Evolutionary conservation across 1,140 invertebrate genomes (phyloP), one percentile per base, ranked within the genome.

Genomic region (Carposina sasakii): DNA sequence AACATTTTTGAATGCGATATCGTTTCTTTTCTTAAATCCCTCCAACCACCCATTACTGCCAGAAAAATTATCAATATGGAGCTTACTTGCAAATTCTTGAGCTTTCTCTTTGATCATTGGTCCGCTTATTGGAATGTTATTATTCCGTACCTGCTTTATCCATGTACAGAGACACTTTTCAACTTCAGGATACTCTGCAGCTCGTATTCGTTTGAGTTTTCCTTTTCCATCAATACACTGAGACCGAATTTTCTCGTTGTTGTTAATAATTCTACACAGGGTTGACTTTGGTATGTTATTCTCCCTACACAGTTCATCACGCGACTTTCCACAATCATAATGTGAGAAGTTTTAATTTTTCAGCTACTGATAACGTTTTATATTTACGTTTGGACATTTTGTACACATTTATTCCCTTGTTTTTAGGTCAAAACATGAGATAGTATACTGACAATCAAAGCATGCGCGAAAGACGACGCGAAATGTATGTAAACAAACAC

Each of bases 21-120:
- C 44, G 21, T 54, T 30, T 46, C 45, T 26, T 52, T 41, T 54
- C 30, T 51, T 57, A 46, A 62, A 62, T 16, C 46, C 43, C 23
- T 62, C 52, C 20, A 57, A 42, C 48, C 52, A 57, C n/a, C 59
- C 49, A 49, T 62, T 62, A 41, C 54, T 61, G 31, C 20, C 43
- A 41, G 21, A 54, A 47, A 61, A 61, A 48, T 61, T 57, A 47
- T 52, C 16, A 37, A 52, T 52, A 30, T 16, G 13, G 24, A 55
- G 40, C 22, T 30, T 55, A 20, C 22, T 26, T 13, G 46, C 48
- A 37, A 55, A 55, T 13, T 52, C 41, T 60, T 55, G 26, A 36
- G 48, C 24, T 42, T 60, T 60, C 21, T 60, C 44, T 60, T 55
- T 60, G 13, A 60, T 40, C 52, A 59, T 39, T 17, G 48, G 52